Conservation (phyloP, 2,888 invertebrate genomes). For the Plagodis pulveraria region DNA sequence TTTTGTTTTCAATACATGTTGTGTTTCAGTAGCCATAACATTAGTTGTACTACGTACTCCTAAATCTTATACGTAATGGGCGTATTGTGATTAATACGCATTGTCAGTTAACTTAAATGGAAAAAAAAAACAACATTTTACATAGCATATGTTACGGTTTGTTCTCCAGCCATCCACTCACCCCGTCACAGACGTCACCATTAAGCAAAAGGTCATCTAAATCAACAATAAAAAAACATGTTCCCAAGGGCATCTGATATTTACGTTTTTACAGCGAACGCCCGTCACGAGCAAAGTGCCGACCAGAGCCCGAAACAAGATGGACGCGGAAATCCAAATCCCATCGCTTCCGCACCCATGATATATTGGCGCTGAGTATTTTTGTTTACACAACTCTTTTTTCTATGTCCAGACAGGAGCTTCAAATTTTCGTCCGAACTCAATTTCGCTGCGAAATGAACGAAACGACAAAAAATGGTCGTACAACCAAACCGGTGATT, state of each 20-base stretch:
- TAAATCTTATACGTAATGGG: no score
- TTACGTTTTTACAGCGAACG: conserved; percentile 9
- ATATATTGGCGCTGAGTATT: conserved; percentile 48
- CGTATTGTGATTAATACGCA: no score
- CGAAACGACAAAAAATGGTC: conserved; percentile 73
- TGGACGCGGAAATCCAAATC: conserved; percentile 40
- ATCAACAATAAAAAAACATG: conserved; percentile 11
- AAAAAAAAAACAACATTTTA: no score
- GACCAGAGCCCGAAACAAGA: conserved; percentile 26
- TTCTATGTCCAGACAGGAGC: conserved; percentile 48
- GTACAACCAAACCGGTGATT: conserved; percentile 75
- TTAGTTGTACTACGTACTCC: no score
- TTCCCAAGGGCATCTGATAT: conserved; percentile 14
- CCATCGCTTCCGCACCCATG: conserved; percentile 42
- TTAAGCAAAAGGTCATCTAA: conserved; percentile 15
- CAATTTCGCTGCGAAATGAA: conserved; percentile 78
- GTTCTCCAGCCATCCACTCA: no score
- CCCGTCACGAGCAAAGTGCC: conserved; percentile 11
- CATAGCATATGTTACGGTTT: no score
- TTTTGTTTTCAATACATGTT: no score
- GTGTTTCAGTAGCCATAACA: no score
- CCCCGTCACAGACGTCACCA: conserved; percentile 1
- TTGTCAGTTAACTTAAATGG: no score
- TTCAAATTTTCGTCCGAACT: conserved; percentile 70
- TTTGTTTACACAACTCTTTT: conserved; percentile 57